Base-by-base conservation (phyloP, 2,888 invertebrate genomes). In the Uloborus plumipes region DNA sequence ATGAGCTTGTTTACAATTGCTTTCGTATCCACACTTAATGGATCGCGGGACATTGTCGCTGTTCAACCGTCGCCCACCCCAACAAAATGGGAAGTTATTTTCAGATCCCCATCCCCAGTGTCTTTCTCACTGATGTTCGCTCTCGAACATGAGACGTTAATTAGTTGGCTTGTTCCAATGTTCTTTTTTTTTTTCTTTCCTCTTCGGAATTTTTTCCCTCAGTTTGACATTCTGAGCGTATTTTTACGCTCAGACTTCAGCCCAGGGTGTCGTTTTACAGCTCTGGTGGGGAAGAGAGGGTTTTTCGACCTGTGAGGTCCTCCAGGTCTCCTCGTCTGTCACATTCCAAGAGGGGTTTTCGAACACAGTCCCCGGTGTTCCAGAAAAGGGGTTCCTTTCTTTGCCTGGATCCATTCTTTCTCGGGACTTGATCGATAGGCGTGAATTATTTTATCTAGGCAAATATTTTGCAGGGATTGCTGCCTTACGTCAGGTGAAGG, bases 121-220 rank as follows among this genome's bases (percentile, higher is more conserved):
- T 47, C 47, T 13, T 18, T 50, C 53, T 53, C 22, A 22, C 53
- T 31, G 47, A 49, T 58, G 22, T 49, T 22, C 58, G 55, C 49
- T 50, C 49, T 31, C 75, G 59, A 67, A 75, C 75, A 75, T 59
- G 75, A 79, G 72, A 79, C 73, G 79, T 73, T 73, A 73, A 80
- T 73, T 67, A 80, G 79, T 67, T 67, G 79, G 49, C 79, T 67
- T 80, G 73, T 80, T 80, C 62, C 39, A 39, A 39, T 39, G 39
- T 39, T 67, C 62, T 22, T 39, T 69, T 61, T 58, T 72, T 50
- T 39, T 16, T 51, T 51, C 18, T 22, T n/a, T 20, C 22, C 62
- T 62, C 22, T 26, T 31, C 61, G 13, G 39, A n/a, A 53, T 67
- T 51, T 51, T 70, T 67, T 62, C 50, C 11, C 50, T 49, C 59